Evolutionary conservation across 92 coral and sea anemone genomes (phyloP).

Genomic region (Phymanthus crucifer): DNA sequence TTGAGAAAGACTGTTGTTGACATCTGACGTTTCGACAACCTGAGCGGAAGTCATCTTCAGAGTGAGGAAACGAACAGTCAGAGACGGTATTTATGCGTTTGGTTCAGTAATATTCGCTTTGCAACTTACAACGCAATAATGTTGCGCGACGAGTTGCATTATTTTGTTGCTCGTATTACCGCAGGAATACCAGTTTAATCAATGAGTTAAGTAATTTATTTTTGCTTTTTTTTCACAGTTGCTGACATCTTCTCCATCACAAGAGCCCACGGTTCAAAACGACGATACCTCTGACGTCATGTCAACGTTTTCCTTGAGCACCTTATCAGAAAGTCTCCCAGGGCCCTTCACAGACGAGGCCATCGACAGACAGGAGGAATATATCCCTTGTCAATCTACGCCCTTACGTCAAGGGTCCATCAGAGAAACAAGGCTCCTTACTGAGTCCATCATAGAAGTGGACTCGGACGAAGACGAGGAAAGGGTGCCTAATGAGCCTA

Average conservation of each 20-base stretch:
- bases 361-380: background rate
- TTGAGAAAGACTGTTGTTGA: too few species aligned
- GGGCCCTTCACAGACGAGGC: slow-evolving; percentile 24
- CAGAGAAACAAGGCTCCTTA: slow-evolving; percentile 4
- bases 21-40: too few species aligned
- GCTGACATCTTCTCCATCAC: background rate
- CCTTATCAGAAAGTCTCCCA: slow-evolving; percentile 35
- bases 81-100: too few species aligned
- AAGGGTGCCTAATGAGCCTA: slow-evolving; percentile 17
- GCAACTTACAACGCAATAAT: too few species aligned
- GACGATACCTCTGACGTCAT: slow-evolving; percentile 18
- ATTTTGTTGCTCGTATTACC: too few species aligned
- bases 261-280: background rate
- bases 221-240: slow-evolving; percentile 7
- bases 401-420: slow-evolving; percentile 17
- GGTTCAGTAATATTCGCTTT: too few species aligned
- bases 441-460: slow-evolving; percentile 22
- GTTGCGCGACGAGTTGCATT: too few species aligned
- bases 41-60: too few species aligned
- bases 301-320: slow-evolving; percentile 30
- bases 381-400: slow-evolving; percentile 12
- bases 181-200: too few species aligned
- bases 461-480: slow-evolving; percentile 14
- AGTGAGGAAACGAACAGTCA: too few species aligned
- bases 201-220: background rate